Conservation (phyloP, 1,140 invertebrate genomes). For the Lasaia peninsularis region DNA sequence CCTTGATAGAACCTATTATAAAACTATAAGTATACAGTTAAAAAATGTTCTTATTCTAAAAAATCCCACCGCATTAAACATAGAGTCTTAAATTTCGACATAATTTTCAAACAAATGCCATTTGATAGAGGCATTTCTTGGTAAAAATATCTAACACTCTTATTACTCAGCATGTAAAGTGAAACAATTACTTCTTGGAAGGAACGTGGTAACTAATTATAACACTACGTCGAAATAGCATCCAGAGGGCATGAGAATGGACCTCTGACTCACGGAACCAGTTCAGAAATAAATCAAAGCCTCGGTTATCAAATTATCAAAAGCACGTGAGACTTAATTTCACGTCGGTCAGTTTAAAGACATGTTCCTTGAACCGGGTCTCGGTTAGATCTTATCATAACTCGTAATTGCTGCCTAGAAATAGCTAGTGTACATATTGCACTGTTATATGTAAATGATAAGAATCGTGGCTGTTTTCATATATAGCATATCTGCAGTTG, state of each 20-base stretch:
- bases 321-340: constrained; percentile 71
- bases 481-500: neutral
- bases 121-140: neutral
- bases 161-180: neutral
- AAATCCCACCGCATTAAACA: too few species aligned
- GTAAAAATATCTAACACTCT: neutral
- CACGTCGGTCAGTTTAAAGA: constrained; percentile 67
- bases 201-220: neutral
- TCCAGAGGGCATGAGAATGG: constrained; percentile 60
- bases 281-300: constrained; percentile 68
- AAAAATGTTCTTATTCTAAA: too few species aligned
- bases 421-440: constrained; percentile 42
- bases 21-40: too few species aligned
- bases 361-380: constrained; percentile 64
- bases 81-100: too few species aligned
- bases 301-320: constrained; percentile 75
- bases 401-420: constrained; percentile 66
- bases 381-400: constrained; percentile 55
- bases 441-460: constrained; percentile 2
- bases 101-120: too few species aligned
- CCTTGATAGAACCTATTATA: too few species aligned
- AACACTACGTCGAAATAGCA: constrained; percentile 15
- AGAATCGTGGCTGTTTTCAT: neutral
- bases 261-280: constrained; percentile 52
- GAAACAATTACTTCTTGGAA: neutral